Base-by-base conservation (phyloP, 2,113 vertebrate species). In the Sula dactylatra region DNA sequence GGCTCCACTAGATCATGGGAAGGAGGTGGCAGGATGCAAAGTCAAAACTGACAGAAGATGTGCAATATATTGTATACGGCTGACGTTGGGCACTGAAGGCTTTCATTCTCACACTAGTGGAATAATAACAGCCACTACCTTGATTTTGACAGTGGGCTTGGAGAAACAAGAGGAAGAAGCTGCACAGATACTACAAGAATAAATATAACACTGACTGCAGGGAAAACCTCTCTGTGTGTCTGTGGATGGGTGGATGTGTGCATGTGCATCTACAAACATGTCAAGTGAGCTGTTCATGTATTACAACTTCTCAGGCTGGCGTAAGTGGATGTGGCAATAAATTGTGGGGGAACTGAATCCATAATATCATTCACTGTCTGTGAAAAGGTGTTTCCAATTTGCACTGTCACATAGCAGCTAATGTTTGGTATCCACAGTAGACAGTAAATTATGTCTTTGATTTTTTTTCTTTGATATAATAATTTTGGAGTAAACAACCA, bases 401-500 rank as follows among this genome's bases (percentile, higher is more conserved):
- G 42, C 22, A 56, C 47, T 24, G 20, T 45, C 65, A 59, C 1
- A 2, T 5, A 49, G 45, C 44, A 90, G 40, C 40, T 65, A 16
- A 18, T 34, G 10, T 64, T 86, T 84, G 14, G 19, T 38, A 76
- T 18, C 40, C 32, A 40, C 7, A 45, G 24, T 9, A 78, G 56
- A 82, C 62, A 87, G 58, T 49, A 91, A 83, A 71, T 58, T 52
- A 90, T 88, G 79, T n/a, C 79, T 88, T 88, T 82, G 62, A 13
- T 71, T 82, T 77, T 90, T 90, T 88, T 86, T 22, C 32, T 81
- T 67, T 87, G 55, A 8, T 62, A 77, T 19, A 83, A 70, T 56
- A 81, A 74, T 66, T 88, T 73, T 58, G 34, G 73, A 81, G 85
- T 66, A 74, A 80, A 86, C 52, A 74, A 54, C 49, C 73, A 50